Percentiles rank a stretch among this genome's conserved stretches.
These are phyloP conservation scores for Paragorgia papillata DNA, from an alignment of 92 coral and sea anemone species.

Conservation along the genomic window DNA sequence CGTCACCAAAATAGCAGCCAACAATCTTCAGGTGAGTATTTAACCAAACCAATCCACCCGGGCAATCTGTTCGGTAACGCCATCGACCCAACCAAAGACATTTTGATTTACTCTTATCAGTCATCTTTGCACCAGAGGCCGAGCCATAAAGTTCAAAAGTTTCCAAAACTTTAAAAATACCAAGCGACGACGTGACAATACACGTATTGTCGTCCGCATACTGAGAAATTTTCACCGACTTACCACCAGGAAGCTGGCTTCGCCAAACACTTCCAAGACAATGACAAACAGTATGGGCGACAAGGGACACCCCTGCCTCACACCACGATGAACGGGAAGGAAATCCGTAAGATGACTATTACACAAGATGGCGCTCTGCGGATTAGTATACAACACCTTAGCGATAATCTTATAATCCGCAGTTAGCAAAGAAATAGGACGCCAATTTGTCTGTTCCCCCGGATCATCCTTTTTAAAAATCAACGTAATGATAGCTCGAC, in stretches of 20 bases:
- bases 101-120: constrained; percentile 24
- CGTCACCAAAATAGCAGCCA: constrained; percentile 20
- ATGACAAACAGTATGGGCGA: constrained; percentile 40
- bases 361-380: constrained; percentile 17
- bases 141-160: constrained; percentile 7
- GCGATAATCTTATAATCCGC: constrained; percentile 17
- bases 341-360: constrained; percentile 29
- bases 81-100: constrained; percentile 54
- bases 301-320: constrained; percentile 41
- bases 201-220: constrained; percentile 50
- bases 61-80: constrained; percentile 1
- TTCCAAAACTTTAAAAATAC: constrained; percentile 10
- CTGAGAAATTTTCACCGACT: background rate
- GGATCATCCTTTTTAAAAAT: constrained; percentile 33
- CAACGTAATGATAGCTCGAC: constrained; percentile 26
- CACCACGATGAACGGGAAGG: constrained; percentile 21
- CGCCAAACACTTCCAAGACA: constrained; percentile 13
- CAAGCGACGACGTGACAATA: background rate
- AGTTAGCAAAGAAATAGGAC: constrained; percentile 37
- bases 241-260: constrained; percentile 27
- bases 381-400: constrained; percentile 5
- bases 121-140: constrained; percentile 29
- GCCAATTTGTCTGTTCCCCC: constrained; percentile 28
- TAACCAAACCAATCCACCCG: constrained; percentile 26
- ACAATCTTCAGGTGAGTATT: constrained; percentile 14